A percentile compares a stretch with the other conserved stretches of the same genome.
These are phyloP conservation scores for Cydia splendana DNA, from an alignment of 1,140 invertebrate genomes.

Conservation along the genomic window DNA sequence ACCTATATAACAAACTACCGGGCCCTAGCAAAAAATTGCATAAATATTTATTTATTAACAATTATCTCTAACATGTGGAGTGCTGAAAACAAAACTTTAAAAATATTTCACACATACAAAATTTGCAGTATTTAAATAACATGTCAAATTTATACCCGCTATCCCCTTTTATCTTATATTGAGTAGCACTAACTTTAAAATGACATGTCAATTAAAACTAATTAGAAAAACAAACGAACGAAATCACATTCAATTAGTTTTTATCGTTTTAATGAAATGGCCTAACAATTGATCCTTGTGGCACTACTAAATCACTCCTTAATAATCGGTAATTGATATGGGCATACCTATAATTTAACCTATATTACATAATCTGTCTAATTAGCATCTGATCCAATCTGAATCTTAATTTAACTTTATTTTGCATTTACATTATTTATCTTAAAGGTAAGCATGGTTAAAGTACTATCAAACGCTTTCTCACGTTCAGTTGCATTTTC, in stretches of 20 bases:
- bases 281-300: neutral
- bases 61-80: no score
- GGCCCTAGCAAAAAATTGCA: neutral
- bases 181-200: no score
- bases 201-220: no score
- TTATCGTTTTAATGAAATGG: neutral
- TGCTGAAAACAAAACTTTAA: no score
- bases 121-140: no score
- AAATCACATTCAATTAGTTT: neutral
- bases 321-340: neutral
- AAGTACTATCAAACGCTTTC: conserved; percentile 46
- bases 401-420: neutral
- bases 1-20: no score
- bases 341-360: neutral
- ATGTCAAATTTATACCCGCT: no score
- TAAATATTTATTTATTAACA: neutral
- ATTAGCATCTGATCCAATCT: neutral
- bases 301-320: neutral
- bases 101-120: no score
- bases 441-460: conserved; percentile 54
- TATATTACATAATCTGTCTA: neutral
- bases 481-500: conserved; percentile 40
- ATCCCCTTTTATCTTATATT: no score
- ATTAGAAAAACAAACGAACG: neutral
- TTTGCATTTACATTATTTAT: conserved; percentile 14